These are phyloP conservation scores for Phrixothrix hirtus DNA, from an alignment of 2,888 invertebrate species.

Conservation along the genomic window DNA sequence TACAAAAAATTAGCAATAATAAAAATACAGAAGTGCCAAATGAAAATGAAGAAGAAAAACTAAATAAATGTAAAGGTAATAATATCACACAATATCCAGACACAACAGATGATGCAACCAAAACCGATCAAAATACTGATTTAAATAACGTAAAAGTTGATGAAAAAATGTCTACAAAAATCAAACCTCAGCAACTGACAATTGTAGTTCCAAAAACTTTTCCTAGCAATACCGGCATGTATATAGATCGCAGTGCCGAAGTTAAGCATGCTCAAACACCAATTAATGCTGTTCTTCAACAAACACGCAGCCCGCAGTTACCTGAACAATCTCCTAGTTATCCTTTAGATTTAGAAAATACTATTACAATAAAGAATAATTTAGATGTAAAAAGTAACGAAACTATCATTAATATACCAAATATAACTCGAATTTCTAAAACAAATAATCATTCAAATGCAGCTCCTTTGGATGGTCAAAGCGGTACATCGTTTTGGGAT, in stretches of 20 bases:
- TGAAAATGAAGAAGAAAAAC: conserved; percentile 10
- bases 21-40: conserved; percentile 1
- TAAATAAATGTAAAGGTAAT: conserved; percentile 1
- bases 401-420: conserved; percentile 36
- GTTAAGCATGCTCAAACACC: conserved; percentile 52
- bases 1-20: conserved; percentile 2
- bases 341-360: conserved; percentile 38
- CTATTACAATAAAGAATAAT: conserved; percentile 1
- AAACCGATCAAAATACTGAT: conserved; percentile 19
- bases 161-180: not conserved
- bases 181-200: no score
- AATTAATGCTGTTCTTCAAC: conserved; percentile 40
- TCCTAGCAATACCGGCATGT: conserved; percentile 17
- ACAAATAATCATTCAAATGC: conserved; percentile 46
- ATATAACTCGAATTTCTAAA: conserved; percentile 47
- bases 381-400: no score
- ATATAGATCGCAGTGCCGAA: conserved; percentile 40
- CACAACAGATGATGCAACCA: conserved; percentile 17
- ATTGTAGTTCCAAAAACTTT: no score
- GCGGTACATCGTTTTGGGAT: conserved; percentile 29
- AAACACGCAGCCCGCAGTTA: conserved; percentile 51
- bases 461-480: conserved; percentile 49
- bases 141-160: not conserved
- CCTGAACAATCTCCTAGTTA: conserved; percentile 53
- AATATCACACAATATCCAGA: conserved; percentile 17